Evolutionary conservation across 2,113 vertebrate species (phyloP).

Genomic region (Psittacara wagleri): DNA sequence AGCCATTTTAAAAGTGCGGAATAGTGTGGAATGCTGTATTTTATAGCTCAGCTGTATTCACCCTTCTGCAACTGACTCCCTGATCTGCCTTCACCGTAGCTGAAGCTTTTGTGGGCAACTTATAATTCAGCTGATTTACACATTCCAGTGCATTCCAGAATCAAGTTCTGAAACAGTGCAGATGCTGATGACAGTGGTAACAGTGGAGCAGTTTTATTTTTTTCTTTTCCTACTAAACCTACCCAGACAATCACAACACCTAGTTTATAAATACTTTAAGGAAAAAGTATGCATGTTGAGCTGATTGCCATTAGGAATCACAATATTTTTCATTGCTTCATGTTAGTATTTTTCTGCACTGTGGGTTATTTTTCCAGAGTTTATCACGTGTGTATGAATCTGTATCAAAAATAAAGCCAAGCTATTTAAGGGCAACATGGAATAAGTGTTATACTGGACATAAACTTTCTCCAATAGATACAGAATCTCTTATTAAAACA

Average conservation of each 20-base stretch:
- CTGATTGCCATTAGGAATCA: neutral
- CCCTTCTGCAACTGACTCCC: neutral
- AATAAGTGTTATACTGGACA: neutral
- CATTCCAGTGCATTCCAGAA: neutral
- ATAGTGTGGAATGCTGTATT: neutral
- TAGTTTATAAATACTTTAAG: neutral
- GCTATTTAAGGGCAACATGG: neutral
- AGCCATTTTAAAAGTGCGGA: neutral
- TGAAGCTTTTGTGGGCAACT: neutral
- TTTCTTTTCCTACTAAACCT: neutral
- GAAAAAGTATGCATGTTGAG: neutral
- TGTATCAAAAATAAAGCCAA: neutral
- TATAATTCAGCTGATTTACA: neutral
- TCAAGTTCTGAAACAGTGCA: neutral
- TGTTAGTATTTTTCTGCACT: neutral
- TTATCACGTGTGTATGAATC: neutral
- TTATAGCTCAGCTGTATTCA: neutral
- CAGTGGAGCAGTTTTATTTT: accelerated
- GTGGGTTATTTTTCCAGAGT: neutral
- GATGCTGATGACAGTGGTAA: neutral
- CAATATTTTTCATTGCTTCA: neutral
- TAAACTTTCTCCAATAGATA: neutral
- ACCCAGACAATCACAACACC: neutral
- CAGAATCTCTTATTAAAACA: neutral
- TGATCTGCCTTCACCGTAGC: neutral